A percentile compares a stretch with the other conserved stretches of the same genome.
These are phyloP conservation scores for Phocides pigmalion DNA, from an alignment of 1,140 invertebrate species.

Conservation along the genomic window DNA sequence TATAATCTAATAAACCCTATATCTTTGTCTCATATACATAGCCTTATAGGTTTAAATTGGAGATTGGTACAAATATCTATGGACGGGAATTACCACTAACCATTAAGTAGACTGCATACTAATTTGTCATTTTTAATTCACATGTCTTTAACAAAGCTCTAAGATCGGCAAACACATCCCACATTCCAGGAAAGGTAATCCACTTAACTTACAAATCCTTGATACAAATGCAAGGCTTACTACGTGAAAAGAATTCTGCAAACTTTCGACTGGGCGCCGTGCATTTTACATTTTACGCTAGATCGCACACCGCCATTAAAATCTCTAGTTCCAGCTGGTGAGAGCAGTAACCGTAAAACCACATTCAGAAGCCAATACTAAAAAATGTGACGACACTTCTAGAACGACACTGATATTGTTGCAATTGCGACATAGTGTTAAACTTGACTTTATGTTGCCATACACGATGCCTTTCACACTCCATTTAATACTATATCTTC, in stretches of 20 bases:
- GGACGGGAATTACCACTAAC: too few relatives aligned
- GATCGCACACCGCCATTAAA: constrained; percentile 24
- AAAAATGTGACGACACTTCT: constrained; percentile 47
- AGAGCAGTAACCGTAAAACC: constrained; percentile 30
- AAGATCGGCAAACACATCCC: neutral
- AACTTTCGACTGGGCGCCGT: constrained; percentile 10
- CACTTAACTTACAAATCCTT: too few relatives aligned
- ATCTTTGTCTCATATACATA: too few relatives aligned
- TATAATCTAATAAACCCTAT: too few relatives aligned
- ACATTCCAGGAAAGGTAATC: too few relatives aligned
- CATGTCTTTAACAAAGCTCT: too few relatives aligned
- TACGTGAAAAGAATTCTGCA: constrained; percentile 29
- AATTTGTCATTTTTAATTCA: too few relatives aligned
- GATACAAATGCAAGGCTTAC: constrained; percentile 26
- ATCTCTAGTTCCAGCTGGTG: constrained; percentile 23
- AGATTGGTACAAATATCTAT: too few relatives aligned
- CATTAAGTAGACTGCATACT: too few relatives aligned
- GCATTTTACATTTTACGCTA: constrained; percentile 27
- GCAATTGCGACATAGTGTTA: constrained; percentile 49
- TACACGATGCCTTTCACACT: constrained; percentile 33
- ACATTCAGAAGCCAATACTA: constrained; percentile 41
- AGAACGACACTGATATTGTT: constrained; percentile 46
- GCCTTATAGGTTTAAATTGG: too few relatives aligned
- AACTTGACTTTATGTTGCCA: constrained; percentile 43
- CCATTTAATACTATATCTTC: constrained; percentile 9